Base-by-base conservation (phyloP, 92 coral and sea anemone genomes). In the Epizoanthus scotinus region DNA sequence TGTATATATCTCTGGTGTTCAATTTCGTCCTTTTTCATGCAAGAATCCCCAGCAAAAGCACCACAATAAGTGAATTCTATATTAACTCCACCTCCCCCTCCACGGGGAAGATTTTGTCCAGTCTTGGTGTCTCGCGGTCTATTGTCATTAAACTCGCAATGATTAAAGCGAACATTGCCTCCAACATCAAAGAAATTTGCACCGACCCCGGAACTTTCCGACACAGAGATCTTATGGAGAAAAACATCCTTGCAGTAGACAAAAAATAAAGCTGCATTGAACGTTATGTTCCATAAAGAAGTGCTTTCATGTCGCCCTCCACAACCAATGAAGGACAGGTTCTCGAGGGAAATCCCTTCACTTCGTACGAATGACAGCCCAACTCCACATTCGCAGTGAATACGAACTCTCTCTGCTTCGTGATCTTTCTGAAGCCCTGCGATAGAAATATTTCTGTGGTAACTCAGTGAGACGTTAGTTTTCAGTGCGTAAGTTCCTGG, bases 41-140 rank as follows among this genome's bases (percentile, higher is more conserved):
- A 86, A 18, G 81, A 79, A 63, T 86, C 78, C 7, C 89, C 89
- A 55, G 67, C 25, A 66, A 78, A 59, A 1, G 89, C 78, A 47
- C 89, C 87, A 78, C 85, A 84, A 52, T 90, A 87, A 24, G 94
- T 90, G 53, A 90, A 90, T 19, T 90, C 91, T 14, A 90, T 70
- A 34, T 77, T 71, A 72, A 90, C 28, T 53, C 94, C 94, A n/a
- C 93, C 93, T 13, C 94, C 94, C 3, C 86, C 86, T 68, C 89
- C 85, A 13, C 74, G 60, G n/a, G 80, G 47, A 61, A 42, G 50
- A 26, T 64, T 42, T 36, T 67, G 82, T 3, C 54, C 69, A 65
- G 56, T 18, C 52, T 49, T 6, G 62, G 9, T 59, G 58, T 65
- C 55, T 42, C 83, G 67, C 29, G 38, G 66, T n/a, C 18, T 65